A percentile compares a stretch with the other conserved stretches of the same genome.
Evolutionary conservation across 2,113 vertebrate genomes (phyloP).

Genomic region (Oreotrochilus melanogaster): DNA sequence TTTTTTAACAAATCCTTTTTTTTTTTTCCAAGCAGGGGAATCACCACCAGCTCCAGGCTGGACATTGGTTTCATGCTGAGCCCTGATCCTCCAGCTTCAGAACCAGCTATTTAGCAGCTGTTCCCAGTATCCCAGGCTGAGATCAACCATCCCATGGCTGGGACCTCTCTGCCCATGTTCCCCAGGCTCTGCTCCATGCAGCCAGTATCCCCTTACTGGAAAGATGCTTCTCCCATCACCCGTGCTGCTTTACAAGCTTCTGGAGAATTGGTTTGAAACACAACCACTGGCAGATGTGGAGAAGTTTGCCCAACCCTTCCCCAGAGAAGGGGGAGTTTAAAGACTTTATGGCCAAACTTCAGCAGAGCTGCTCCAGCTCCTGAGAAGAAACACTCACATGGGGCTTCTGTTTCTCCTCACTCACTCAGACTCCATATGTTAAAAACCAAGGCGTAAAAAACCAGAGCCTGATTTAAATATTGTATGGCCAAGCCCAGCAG

Average conservation of each 20-base stretch:
- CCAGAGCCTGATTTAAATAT: neutral
- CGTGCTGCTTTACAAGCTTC: neutral
- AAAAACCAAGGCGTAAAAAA: neutral
- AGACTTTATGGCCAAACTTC: constrained; percentile 14
- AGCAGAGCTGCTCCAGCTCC: neutral
- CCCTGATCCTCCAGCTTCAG: neutral
- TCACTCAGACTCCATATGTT: neutral
- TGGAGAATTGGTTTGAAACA: neutral
- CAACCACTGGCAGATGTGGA: neutral
- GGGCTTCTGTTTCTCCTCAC: constrained; percentile 21
- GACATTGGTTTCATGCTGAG: neutral
- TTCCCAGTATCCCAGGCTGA: neutral
- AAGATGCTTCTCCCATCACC: neutral
- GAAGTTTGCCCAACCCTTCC: neutral
- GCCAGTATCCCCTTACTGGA: neutral
- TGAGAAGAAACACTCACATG: neutral
- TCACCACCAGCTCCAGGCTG: neutral
- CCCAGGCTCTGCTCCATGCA: fast-evolving
- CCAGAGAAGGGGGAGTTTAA: neutral
- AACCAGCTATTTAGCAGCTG: neutral
- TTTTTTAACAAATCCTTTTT: neutral
- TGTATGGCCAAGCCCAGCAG: neutral
- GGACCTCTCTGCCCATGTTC: fast-evolving
- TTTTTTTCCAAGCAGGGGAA: neutral
- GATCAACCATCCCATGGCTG: neutral